A percentile compares a stretch with the other conserved stretches of the same genome.
Evolutionary conservation across 2,888 invertebrate species (phyloP).

Genomic region (Acanthacorydalis orientalis): DNA sequence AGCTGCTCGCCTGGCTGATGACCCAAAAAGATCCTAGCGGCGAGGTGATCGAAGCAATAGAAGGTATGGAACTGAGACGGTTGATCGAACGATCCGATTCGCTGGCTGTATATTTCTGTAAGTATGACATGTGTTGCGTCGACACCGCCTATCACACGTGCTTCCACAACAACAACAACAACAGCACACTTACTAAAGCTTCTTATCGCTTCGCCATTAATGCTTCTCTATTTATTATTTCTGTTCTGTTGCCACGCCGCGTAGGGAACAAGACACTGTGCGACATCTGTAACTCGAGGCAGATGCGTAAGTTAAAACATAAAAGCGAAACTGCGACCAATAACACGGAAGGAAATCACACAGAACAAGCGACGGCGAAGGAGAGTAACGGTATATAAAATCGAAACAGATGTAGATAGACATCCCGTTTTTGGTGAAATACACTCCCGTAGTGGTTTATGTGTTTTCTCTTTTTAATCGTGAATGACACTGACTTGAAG

Average conservation of each 20-base stretch:
- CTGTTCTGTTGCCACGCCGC: neutral
- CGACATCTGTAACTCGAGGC: constrained; percentile 66
- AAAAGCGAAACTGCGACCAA: constrained; percentile 41
- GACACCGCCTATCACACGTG: neutral
- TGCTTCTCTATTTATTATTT: neutral
- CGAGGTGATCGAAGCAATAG: constrained; percentile 76
- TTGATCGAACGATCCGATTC: constrained; percentile 67
- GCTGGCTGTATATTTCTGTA: constrained; percentile 84
- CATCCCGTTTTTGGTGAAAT: no score
- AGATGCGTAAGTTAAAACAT: constrained; percentile 46
- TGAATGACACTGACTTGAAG: no score
- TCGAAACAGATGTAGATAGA: no score
- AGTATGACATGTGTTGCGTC: constrained; percentile 29
- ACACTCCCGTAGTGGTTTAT: no score
- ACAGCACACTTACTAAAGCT: neutral
- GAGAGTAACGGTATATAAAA: constrained; percentile 8
- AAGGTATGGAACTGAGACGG: constrained; percentile 59
- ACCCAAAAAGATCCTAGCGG: constrained; percentile 85
- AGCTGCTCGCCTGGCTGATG: constrained; percentile 76
- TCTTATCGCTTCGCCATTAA: neutral
- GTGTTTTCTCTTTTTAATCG: no score
- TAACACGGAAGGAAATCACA: constrained; percentile 22
- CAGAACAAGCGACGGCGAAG: constrained; percentile 32
- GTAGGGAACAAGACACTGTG: constrained; percentile 85
- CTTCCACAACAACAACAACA: neutral